These are phyloP conservation scores for Merops nubicus DNA, from an alignment of 2,113 vertebrate genomes.

Conservation along the genomic window DNA sequence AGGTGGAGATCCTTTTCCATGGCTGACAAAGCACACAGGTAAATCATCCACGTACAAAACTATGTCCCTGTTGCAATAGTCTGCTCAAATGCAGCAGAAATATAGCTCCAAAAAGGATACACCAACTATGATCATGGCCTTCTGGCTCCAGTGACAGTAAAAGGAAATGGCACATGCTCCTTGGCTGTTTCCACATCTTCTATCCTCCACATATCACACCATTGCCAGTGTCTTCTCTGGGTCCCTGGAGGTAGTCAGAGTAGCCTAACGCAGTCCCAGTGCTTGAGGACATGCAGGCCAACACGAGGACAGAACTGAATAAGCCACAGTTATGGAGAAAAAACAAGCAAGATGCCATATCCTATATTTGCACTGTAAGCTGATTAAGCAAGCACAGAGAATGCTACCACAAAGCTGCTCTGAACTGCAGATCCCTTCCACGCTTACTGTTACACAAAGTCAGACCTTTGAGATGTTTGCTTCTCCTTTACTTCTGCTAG, in stretches of 20 bases:
- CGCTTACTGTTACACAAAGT: background rate
- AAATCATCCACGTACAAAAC: background rate
- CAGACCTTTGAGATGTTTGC: background rate
- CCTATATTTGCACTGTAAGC: background rate
- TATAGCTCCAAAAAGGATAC: background rate
- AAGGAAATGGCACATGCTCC: background rate
- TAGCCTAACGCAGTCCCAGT: background rate
- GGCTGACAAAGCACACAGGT: background rate
- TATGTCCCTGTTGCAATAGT: background rate
- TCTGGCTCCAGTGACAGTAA: background rate
- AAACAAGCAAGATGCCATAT: background rate
- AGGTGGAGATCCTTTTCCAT: background rate
- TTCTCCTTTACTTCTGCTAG: background rate
- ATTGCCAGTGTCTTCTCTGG: background rate
- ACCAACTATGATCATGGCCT: accelerated
- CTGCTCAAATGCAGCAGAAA: background rate
- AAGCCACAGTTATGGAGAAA: background rate
- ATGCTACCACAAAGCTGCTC: background rate
- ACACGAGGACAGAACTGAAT: background rate
- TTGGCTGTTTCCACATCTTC: background rate
- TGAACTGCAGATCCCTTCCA: accelerated
- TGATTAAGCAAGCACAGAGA: background rate
- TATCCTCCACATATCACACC: background rate
- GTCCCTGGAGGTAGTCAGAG: background rate
- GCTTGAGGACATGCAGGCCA: background rate